Percentiles rank a stretch among this genome's conserved stretches.
Conservation (phyloP, 2,888 invertebrate species). For the Euphydryas editha region DNA sequence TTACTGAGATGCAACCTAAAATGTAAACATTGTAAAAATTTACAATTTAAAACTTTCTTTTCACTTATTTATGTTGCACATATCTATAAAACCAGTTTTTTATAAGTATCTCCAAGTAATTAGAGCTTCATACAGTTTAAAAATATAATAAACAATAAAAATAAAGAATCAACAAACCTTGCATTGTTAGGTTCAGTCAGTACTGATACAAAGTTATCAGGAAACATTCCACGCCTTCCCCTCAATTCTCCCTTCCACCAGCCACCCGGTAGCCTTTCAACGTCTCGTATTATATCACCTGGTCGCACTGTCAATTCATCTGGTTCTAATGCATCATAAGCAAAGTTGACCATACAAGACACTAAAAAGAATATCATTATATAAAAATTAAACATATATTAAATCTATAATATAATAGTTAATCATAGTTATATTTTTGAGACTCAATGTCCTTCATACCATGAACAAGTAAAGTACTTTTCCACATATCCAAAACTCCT, state of each 20-base stretch:
- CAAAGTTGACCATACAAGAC: slow-evolving; percentile 93
- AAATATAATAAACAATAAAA: slow-evolving; percentile 5
- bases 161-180: slow-evolving; percentile 59
- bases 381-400: slow-evolving; percentile 23
- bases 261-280: slow-evolving; percentile 90
- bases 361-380: slow-evolving; percentile 70
- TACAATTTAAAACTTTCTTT: too few species aligned
- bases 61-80: too few species aligned
- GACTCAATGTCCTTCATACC: too few species aligned
- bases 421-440: neutral
- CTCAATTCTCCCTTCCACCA: slow-evolving; percentile 96
- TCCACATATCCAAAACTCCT: too few species aligned
- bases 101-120: too few species aligned
- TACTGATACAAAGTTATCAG: slow-evolving; percentile 95
- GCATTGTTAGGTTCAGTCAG: slow-evolving; percentile 67
- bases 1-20: too few species aligned
- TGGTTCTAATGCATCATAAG: slow-evolving; percentile 92
- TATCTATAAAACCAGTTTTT: too few species aligned
- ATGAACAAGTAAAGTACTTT: too few species aligned
- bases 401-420: neutral
- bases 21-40: too few species aligned
- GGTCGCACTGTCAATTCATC: slow-evolving; percentile 93
- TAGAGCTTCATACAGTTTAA: too few species aligned
- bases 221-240: slow-evolving; percentile 94
- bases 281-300: slow-evolving; percentile 92